Conservation (phyloP, 2,888 invertebrate genomes). For the Disparrhopalites patrizii region DNA sequence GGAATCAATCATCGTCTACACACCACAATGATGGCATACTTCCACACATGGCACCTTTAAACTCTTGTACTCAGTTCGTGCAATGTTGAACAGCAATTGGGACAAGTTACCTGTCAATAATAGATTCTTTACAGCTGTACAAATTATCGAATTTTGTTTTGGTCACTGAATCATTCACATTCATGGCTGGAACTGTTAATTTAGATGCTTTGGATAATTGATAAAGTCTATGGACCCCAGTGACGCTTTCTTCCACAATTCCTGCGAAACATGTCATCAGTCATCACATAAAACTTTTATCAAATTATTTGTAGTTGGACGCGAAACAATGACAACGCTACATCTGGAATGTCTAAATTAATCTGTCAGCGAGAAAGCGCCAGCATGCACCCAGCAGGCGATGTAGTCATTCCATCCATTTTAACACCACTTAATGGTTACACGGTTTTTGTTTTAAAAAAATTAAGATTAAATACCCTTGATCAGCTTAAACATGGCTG, state of each 20-base stretch:
- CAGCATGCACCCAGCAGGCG: no score
- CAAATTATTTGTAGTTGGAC: no score
- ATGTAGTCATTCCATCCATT: no score
- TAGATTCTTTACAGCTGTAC: slow-evolving; percentile 90
- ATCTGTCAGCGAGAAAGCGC: not conserved
- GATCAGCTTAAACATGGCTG: slow-evolving; percentile 85
- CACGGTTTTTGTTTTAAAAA: not conserved
- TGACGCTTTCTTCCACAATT: slow-evolving; percentile 95
- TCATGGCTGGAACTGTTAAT: slow-evolving; percentile 94
- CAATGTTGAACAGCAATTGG: no score
- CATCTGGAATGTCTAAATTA: not conserved
- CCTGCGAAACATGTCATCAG: slow-evolving; percentile 61
- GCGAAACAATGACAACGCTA: no score
- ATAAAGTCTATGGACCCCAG: slow-evolving; percentile 94
- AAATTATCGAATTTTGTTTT: slow-evolving; percentile 98
- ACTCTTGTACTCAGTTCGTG: no score
- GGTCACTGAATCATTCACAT: slow-evolving; percentile 96
- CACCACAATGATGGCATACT: no score
- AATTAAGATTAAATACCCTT: slow-evolving; percentile 59
- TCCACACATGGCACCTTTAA: no score
- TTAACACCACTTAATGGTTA: no score
- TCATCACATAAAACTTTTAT: not conserved
- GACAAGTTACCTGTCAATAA: slow-evolving; percentile 80
- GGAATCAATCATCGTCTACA: not conserved
- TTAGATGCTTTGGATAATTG: slow-evolving; percentile 92